Conservation (phyloP, 1,140 invertebrate genomes). For the Drosophila equinoxialis region DNA sequence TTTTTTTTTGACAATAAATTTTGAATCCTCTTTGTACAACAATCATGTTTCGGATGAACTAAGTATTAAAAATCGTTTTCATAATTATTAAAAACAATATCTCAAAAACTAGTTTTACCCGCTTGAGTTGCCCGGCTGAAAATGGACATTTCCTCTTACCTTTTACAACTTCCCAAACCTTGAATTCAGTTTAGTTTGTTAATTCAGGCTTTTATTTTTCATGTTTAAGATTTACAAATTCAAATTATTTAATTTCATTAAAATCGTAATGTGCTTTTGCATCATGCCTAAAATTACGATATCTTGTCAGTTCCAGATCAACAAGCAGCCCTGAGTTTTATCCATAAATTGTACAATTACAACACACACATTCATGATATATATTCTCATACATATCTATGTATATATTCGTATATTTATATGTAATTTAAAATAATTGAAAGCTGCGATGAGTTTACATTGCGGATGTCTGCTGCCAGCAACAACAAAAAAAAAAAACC, state of each 20-base stretch:
- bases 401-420: background rate
- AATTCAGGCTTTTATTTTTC: no score
- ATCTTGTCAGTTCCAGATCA: slow-evolving; percentile 9
- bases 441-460: slow-evolving; percentile 17
- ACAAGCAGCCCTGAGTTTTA: slow-evolving; percentile 10
- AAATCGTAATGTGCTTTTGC: background rate
- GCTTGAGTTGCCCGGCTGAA: no score
- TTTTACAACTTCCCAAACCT: no score
- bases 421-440: slow-evolving; percentile 16
- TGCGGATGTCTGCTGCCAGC: slow-evolving; percentile 5
- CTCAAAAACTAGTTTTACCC: no score
- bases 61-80: no score
- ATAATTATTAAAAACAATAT: no score
- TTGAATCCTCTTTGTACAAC: no score
- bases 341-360: slow-evolving; percentile 16
- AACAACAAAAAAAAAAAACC: background rate
- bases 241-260: background rate
- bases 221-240: background rate
- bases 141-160: no score
- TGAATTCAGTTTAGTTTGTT: no score
- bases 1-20: no score
- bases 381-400: background rate
- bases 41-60: no score
- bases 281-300: background rate
- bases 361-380: background rate